Conservation (phyloP, 1,140 invertebrate genomes). For the Limonius californicus region DNA sequence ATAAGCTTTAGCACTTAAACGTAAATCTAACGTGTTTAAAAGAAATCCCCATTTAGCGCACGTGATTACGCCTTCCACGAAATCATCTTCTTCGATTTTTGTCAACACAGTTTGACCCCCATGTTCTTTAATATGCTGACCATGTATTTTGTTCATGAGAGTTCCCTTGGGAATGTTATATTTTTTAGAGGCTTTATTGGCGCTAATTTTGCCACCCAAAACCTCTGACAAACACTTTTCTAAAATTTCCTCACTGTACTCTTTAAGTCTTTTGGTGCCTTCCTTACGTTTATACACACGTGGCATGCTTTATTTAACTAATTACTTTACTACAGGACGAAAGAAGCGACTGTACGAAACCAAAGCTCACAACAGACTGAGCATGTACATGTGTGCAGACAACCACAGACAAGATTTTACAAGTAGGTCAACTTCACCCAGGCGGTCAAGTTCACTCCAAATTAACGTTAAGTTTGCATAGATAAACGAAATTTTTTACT, state of each 20-base stretch:
- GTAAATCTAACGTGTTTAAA: not conserved
- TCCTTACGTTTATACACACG: not conserved
- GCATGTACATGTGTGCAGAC: not conserved
- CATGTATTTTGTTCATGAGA: not conserved
- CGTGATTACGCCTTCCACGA: not conserved
- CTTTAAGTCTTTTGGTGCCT: not conserved
- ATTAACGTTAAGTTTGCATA: too few relatives aligned
- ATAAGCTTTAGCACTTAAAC: not conserved
- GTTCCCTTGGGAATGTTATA: not conserved
- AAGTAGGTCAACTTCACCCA: too few relatives aligned
- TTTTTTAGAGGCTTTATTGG: too few relatives aligned
- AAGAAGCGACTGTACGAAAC: not conserved
- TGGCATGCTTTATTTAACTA: not conserved
- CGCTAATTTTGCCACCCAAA: not conserved
- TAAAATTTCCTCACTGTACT: not conserved
- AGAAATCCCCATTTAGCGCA: not conserved
- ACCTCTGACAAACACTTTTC: not conserved
- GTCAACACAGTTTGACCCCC: too few relatives aligned
- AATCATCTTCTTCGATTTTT: not conserved
- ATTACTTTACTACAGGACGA: not conserved
- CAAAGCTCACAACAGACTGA: not conserved
- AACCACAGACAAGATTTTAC: not conserved
- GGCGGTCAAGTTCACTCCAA: too few relatives aligned
- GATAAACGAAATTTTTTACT: too few relatives aligned
- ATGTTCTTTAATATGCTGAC: not conserved